A percentile compares a stretch with the other conserved stretches of the same genome.
Evolutionary conservation across 2,888 invertebrate species (phyloP).

Genomic region (Lochmaea crataegi): DNA sequence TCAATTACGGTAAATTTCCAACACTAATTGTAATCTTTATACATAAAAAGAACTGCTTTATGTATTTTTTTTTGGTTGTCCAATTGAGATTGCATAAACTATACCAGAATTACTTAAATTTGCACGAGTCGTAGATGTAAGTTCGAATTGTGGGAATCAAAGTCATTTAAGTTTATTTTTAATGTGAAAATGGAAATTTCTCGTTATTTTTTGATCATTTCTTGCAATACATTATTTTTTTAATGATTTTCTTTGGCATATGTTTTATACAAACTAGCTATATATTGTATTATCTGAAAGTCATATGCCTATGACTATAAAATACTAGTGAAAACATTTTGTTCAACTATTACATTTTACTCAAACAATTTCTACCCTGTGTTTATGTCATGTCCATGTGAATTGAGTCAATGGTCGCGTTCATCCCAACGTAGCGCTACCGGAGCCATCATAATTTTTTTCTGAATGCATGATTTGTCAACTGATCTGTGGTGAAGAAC

Average conservation of each 20-base stretch:
- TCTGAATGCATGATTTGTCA: too few relatives aligned
- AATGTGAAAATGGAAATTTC: not conserved
- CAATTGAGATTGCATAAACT: too few relatives aligned
- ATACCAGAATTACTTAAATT: too few relatives aligned
- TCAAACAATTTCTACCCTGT: not conserved
- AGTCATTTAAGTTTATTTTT: not conserved
- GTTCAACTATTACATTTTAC: conserved; percentile 11
- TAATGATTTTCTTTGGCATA: not conserved
- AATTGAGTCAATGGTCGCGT: not conserved
- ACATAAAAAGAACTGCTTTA: too few relatives aligned
- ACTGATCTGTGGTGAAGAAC: too few relatives aligned
- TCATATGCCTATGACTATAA: not conserved
- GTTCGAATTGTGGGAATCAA: too few relatives aligned
- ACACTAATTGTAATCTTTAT: too few relatives aligned
- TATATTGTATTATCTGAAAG: not conserved
- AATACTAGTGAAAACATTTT: not conserved
- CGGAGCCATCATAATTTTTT: too few relatives aligned
- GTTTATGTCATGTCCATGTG: not conserved
- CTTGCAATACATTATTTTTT: not conserved
- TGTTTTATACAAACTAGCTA: not conserved
- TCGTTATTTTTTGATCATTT: conserved; percentile 2
- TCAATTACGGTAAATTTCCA: too few relatives aligned
- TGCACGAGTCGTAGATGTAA: too few relatives aligned
- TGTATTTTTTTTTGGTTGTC: too few relatives aligned
- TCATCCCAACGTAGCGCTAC: too few relatives aligned